Evolutionary conservation across 2,888 invertebrate species (phyloP), one percentile per base, ranked within the genome.

Genomic region (Zygothrica quintamaculata): DNA sequence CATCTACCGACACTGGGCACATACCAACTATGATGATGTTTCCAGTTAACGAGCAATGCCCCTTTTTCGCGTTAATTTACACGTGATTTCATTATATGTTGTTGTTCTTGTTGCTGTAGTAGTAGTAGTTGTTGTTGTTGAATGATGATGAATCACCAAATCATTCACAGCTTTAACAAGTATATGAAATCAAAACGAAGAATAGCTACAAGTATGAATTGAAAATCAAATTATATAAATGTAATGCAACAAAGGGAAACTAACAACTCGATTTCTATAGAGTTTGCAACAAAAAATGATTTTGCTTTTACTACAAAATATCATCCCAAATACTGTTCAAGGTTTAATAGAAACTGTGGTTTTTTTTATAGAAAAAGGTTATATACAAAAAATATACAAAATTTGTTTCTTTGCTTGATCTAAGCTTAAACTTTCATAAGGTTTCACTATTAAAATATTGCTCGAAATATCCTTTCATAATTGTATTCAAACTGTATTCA

Each of bases 1-100:
- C 44, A 40, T 1, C 18, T 36, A 39, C 44, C 56, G 43, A 13
- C 37, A 18, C 33, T 37, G 34, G 36, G 42, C 48, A 33, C 16
- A n/a, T 22, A n/a, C 42, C 40, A 26, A 65, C 53, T 39, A 65
- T 40, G 55, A 66, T 62, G 55, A 66, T 62, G 56, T 69, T 59
- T 55, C 9, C 12, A 61, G 44, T 84, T 87, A 87, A 88, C 88
- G 84, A 86, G 77, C 84, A 43, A 26, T 50, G 50, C 71, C 60
- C 36, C 48, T 55, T 59, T n/a, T 73, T 65, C 68, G 62, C 68
- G 58, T 64, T 77, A 81, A 77, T 79, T 74, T 77, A 62, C 75
- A 76, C 67, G 55, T 77, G 59, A 71, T 60, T 74, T 66, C 67
- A 56, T 65, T 68, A 48, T 22, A 22, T 58, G 39, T 31, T n/a